Conservation (phyloP, 2,113 vertebrate species). For the Epinephelus lanceolatus region DNA sequence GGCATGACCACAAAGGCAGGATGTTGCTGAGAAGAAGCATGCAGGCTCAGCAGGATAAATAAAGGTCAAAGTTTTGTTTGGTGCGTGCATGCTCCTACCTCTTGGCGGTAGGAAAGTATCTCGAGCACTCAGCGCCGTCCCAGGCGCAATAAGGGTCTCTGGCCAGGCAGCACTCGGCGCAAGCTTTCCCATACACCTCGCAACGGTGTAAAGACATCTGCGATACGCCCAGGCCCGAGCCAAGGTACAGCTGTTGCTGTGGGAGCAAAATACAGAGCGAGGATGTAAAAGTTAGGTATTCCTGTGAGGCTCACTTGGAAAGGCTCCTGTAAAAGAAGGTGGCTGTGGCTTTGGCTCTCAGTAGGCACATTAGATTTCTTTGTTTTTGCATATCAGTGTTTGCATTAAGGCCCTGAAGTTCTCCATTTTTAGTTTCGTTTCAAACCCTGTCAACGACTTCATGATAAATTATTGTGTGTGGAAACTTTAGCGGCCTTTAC, state of each 20-base stretch:
- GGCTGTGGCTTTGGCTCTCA: conserved; percentile 43
- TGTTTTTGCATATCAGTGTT: conserved; percentile 32
- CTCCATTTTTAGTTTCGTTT: neutral
- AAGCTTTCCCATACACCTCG: conserved; percentile 96
- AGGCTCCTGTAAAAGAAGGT: conserved; percentile 1
- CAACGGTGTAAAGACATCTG: conserved; percentile 97
- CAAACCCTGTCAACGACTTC: conserved; percentile 39
- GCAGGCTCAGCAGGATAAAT: conserved; percentile 49
- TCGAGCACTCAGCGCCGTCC: conserved; percentile 95
- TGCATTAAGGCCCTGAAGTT: conserved; percentile 20
- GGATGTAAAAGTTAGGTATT: conserved; percentile 42
- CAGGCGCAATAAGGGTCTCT: conserved; percentile 98
- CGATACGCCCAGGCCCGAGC: conserved; percentile 91
- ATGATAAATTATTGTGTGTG: conserved; percentile 26
- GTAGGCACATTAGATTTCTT: conserved; percentile 30
- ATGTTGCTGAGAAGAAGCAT: conserved; percentile 47
- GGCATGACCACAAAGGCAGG: conserved; percentile 35
- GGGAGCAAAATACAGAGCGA: conserved; percentile 58
- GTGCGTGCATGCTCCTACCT: conserved; percentile 84
- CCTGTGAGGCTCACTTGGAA: conserved; percentile 34
- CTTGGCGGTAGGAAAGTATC: conserved; percentile 97
- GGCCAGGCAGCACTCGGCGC: conserved; percentile 98
- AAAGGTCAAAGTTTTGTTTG: conserved; percentile 43
- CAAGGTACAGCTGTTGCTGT: conserved; percentile 98
- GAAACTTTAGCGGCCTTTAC: conserved; percentile 75